Conservation (phyloP, 2,797 vertebrate genomes). For the Valencia hispanica region DNA sequence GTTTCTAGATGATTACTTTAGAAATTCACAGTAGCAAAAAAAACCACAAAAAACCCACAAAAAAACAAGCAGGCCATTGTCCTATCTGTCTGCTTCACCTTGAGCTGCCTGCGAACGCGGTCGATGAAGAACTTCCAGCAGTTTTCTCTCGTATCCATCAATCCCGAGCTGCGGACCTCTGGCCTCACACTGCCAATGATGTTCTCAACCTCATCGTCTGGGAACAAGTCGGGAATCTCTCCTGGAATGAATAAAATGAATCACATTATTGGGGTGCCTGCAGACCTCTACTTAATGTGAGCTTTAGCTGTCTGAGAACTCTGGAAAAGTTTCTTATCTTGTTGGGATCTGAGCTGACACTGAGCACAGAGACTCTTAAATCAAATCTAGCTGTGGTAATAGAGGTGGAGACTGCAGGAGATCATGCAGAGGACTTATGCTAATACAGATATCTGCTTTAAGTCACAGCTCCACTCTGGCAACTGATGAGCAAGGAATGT, state of each 20-base stretch:
- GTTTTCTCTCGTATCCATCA: conserved; percentile 88
- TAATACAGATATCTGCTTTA: conserved; percentile 35
- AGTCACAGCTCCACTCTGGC: conserved; percentile 23
- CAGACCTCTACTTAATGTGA: not conserved
- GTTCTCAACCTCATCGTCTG: conserved; percentile 91
- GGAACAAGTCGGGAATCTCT: conserved; percentile 94
- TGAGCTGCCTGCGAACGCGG: conserved; percentile 87
- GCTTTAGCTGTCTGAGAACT: conserved; percentile 10
- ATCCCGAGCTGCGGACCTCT: conserved; percentile 86
- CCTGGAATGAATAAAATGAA: conserved; percentile 74
- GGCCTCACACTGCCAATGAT: conserved; percentile 86
- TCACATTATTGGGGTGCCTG: conserved; percentile 3
- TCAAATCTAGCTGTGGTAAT: conserved; percentile 34
- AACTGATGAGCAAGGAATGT: not conserved
- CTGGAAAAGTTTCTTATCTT: conserved; percentile 30
- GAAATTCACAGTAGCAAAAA: conserved; percentile 30
- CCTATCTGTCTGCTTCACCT: conserved; percentile 80
- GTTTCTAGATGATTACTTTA: conserved; percentile 33
- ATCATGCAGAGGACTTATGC: conserved; percentile 46
- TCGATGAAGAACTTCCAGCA: conserved; percentile 98
- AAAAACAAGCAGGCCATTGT: not conserved
- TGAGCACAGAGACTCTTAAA: conserved; percentile 15
- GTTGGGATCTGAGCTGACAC: conserved; percentile 37
- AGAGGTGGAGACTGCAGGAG: conserved; percentile 32
- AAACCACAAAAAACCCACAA: not conserved